These are phyloP conservation scores for Galerucella nymphaeae DNA, from an alignment of 2,888 invertebrate genomes.

Conservation along the genomic window DNA sequence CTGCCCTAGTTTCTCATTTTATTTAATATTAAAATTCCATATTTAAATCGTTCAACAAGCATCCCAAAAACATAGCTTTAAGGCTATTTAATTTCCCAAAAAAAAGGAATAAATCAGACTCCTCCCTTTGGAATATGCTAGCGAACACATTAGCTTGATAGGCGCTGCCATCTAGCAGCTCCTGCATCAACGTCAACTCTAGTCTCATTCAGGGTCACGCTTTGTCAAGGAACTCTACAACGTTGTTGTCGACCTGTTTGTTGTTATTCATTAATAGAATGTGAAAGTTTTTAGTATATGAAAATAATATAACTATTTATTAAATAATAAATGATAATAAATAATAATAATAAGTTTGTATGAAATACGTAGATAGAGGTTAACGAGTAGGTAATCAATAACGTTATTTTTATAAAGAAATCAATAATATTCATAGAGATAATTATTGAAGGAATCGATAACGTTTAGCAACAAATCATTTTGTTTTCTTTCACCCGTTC, in stretches of 20 bases:
- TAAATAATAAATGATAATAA: background rate
- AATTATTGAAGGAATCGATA: background rate
- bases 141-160: constrained; percentile 59
- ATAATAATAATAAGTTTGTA: background rate
- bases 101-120: constrained; percentile 52
- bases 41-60: background rate
- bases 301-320: background rate
- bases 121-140: constrained; percentile 58
- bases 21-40: too few species aligned
- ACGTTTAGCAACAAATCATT: constrained; percentile 10
- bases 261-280: background rate
- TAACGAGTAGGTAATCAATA: constrained; percentile 4
- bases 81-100: background rate
- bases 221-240: background rate
- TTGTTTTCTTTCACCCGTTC: background rate
- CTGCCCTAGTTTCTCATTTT: too few species aligned
- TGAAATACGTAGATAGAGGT: background rate
- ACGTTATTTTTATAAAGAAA: constrained; percentile 5
- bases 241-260: background rate
- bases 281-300: background rate
- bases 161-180: constrained; percentile 60
- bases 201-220: constrained; percentile 53
- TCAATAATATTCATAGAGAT: background rate
- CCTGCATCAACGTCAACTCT: constrained; percentile 48
- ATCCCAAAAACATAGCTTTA: too few species aligned